Percentiles rank a stretch among this genome's conserved stretches.
These are phyloP conservation scores for Cryptus viduatorius DNA, from an alignment of 2,888 invertebrate species.

Conservation along the genomic window DNA sequence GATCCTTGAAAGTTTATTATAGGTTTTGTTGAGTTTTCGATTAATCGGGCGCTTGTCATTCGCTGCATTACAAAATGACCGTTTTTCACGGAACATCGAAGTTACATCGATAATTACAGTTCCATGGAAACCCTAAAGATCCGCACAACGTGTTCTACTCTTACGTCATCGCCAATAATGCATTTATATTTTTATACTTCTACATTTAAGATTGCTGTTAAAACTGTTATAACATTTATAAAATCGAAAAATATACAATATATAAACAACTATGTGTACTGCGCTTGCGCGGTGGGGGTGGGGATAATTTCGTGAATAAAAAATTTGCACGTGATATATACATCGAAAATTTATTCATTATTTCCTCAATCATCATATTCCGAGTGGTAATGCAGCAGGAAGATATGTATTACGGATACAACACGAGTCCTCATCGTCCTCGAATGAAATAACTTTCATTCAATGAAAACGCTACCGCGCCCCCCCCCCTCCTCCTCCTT, in stretches of 20 bases:
- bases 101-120: constrained; percentile 1
- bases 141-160: background rate
- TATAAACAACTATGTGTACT: background rate
- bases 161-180: background rate
- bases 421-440: constrained; percentile 21
- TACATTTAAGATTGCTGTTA: background rate
- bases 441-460: constrained; percentile 51
- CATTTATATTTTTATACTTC: background rate
- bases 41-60: background rate
- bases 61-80: background rate
- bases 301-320: background rate
- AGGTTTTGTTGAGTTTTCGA: background rate
- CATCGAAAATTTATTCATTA: constrained; percentile 14
- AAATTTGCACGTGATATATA: background rate
- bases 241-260: too few relatives aligned
- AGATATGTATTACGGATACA: constrained; percentile 2
- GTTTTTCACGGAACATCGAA: background rate
- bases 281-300: background rate
- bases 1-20: too few relatives aligned
- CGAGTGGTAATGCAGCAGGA: constrained; percentile 6
- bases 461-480: constrained; percentile 34
- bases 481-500: background rate
- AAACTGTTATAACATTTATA: background rate
- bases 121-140: constrained; percentile 3
- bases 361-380: constrained; percentile 5